Percentiles rank a stretch among this genome's conserved stretches.
These are phyloP conservation scores for Apoderus coryli DNA, from an alignment of 2,888 invertebrate species.

Conservation along the genomic window DNA sequence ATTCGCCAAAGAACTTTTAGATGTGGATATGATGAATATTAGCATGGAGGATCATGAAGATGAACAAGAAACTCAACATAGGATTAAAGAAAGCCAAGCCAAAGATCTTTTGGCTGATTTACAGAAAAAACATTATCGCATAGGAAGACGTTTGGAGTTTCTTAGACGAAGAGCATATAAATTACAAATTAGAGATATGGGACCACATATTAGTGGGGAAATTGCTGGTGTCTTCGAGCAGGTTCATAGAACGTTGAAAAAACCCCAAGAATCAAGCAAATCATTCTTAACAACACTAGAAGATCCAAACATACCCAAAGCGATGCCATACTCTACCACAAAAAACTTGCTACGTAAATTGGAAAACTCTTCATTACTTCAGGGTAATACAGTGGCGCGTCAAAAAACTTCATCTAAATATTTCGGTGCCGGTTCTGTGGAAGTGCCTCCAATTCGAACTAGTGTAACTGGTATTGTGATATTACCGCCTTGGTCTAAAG, in stretches of 20 bases:
- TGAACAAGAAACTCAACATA: conserved; percentile 33
- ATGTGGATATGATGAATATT: conserved; percentile 39
- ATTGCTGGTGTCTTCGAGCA: conserved; percentile 61
- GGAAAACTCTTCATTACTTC: conserved; percentile 34
- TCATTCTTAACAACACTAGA: no score
- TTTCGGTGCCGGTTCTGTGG: conserved; percentile 38
- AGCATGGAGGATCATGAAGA: conserved; percentile 31
- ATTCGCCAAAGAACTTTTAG: conserved; percentile 31
- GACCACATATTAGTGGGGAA: conserved; percentile 66
- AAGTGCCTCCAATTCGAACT: conserved; percentile 22
- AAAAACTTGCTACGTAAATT: conserved; percentile 41
- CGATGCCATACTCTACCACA: conserved; percentile 38
- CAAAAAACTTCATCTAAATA: conserved; percentile 32
- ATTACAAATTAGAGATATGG: conserved; percentile 58
- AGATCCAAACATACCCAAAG: conserved; percentile 23
- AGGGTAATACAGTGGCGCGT: conserved; percentile 29
- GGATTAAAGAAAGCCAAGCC: conserved; percentile 30
- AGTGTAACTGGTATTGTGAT: conserved; percentile 25
- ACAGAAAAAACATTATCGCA: conserved; percentile 40
- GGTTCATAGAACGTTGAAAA: conserved; percentile 42
- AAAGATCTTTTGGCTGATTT: conserved; percentile 39
- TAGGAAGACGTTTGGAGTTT: conserved; percentile 57
- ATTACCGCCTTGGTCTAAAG: conserved; percentile 33
- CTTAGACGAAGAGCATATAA: conserved; percentile 59
- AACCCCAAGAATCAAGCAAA: conserved; percentile 22